Percentiles rank a stretch among this genome's conserved stretches.
Conservation (phyloP, 2,113 vertebrate species). For the Casuarius casuarius region DNA sequence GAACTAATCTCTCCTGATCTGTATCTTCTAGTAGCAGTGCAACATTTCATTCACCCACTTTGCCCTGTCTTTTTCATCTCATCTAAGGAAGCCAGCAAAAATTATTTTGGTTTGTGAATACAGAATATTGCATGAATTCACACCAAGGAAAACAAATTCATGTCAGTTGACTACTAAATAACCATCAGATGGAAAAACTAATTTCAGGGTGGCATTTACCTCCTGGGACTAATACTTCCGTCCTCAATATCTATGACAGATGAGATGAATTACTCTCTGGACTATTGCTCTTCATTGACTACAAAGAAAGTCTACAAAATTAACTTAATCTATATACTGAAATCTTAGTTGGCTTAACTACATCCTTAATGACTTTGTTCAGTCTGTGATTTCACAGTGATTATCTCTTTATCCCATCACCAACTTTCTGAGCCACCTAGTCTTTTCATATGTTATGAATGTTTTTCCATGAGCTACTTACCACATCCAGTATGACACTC, state of each 20-base stretch:
- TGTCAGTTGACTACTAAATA: not conserved
- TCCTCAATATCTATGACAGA: not conserved
- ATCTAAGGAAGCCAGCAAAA: not conserved
- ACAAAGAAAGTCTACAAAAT: not conserved
- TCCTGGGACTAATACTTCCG: not conserved
- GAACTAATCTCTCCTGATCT: constrained; percentile 2
- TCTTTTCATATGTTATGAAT: not conserved
- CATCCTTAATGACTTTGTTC: not conserved
- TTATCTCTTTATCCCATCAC: not conserved
- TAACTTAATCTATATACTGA: not conserved
- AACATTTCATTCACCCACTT: constrained; percentile 37
- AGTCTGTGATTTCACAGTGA: not conserved
- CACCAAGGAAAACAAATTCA: not conserved
- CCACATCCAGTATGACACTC: not conserved
- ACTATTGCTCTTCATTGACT: not conserved
- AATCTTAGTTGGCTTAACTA: not conserved
- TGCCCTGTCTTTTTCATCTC: constrained; percentile 20
- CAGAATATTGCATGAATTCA: not conserved
- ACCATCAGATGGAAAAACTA: not conserved
- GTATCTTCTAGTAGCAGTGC: not conserved
- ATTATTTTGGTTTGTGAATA: not conserved
- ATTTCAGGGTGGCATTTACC: constrained; percentile 5
- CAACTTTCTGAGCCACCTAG: not conserved
- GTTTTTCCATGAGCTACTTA: not conserved
- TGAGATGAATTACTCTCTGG: constrained; percentile 9